Base-by-base conservation (phyloP, 2,888 invertebrate genomes). In the Drosophila mulleri region DNA sequence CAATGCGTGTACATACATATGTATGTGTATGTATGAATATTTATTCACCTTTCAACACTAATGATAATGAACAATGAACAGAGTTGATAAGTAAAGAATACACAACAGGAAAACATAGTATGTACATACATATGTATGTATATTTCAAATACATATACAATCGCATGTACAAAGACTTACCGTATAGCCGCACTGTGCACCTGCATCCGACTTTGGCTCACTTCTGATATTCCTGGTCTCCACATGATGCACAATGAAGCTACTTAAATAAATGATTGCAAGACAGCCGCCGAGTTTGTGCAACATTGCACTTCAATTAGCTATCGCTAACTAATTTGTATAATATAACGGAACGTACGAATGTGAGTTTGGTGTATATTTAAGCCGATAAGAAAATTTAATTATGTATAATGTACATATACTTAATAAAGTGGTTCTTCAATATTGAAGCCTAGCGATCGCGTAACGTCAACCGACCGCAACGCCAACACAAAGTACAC, bases 101-200 rank as follows among this genome's bases (percentile, higher is more conserved):
- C 23, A 7, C 7, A 35, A 70, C 12, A 67, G 16, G 18, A 29
- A 50, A 29, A 26, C 12, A n/a, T 12, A n/a, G n/a, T n/a, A 50
- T 18, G 0, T n/a, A 37, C 9, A 14, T 35, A 37, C 14, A 14
- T 23, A 41, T 16, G 44, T 48, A 39, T 12, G 23, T n/a, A 9
- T 7, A 16, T 3, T 6, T 9, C 16, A 16, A 14, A 26, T 4
- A 41, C 26, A 26, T 26, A 26, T 26, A n/a, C n/a, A n/a, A n/a
- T n/a, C n/a, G n/a, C n/a, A n/a, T 4, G 26, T 16, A 20, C 11
- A 53, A 29, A n/a, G 2, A 79, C 88, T 83, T 71, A 91, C 91
- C 84, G 80, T 66, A 81, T 91, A 91, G 18, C 91, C 91, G 54
- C 91, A 91, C 23, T 86, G 78, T n/a, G 78, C 57, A 32, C 75